Base-by-base conservation (phyloP, 2,113 vertebrate genomes). In the Glaucomys volans region DNA sequence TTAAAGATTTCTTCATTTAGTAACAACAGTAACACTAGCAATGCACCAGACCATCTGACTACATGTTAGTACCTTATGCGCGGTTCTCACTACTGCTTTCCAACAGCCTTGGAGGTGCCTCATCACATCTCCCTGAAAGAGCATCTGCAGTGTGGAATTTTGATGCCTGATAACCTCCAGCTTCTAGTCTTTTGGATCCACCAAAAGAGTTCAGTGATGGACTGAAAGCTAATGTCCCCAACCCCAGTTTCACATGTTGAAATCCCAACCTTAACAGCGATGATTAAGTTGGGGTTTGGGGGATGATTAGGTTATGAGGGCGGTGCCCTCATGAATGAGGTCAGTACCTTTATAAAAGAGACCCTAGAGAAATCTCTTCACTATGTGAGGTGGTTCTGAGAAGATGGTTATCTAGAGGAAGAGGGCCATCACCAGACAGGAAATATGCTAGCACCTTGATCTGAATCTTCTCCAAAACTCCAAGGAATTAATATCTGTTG, bases 1-100 rank as follows among this genome's bases (percentile, higher is more conserved):
- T 24, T 90, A 82, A 84, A 95, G 50, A 54, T 30, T 32, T 94
- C 14, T 54, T 40, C 26, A 71, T n/a, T 95, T 66, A 92, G 47
- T 47, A 75, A 71, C 24, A 75, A 8, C 14, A 62, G 9, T 32
- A 62, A 47, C 7, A 28, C 52, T 30, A 50, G 40, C 40, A 66
- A n/a, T n/a, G 37, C 6, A 52, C 0, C 28, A 52, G 26, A 32
- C 12, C 26, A 71, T 69, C 57, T 26, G 59, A 74, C 72, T 3
- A 37, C 59, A 14, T 42, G 30, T n/a, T 30, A 2, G 0, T 62
- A 69, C 26, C 32, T 67, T 17, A 52, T 24, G 24, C 8, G 8
- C 12, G 40, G 6, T 22, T 71, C 30, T 69, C 17, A 64, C 11
- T 40, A n/a, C 22, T n/a, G 35, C 52, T 24, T 4, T 2, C 47